Conservation (phyloP, 1,140 invertebrate genomes). For the Cydia pomonella region DNA sequence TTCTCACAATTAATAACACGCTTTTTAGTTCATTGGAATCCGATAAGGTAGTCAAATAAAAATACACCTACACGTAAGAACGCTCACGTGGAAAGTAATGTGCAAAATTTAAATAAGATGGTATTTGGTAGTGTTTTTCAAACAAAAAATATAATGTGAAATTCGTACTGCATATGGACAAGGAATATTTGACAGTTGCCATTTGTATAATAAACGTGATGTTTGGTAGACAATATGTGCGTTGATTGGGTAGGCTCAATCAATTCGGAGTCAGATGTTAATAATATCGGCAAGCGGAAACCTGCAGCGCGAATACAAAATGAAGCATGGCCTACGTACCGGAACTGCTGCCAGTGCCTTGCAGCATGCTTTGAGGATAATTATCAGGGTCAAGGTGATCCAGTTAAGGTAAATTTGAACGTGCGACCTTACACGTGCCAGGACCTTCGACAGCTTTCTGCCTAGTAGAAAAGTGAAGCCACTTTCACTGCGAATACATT, state of each 20-base stretch:
- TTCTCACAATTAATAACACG: not conserved
- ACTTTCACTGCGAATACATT: conserved; percentile 27
- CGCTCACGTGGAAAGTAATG: conserved; percentile 25
- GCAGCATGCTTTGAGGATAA: conserved; percentile 53
- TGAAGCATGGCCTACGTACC: conserved; percentile 55
- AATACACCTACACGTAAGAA: conserved; percentile 1
- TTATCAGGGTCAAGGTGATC: conserved; percentile 47
- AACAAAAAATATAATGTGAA: not conserved
- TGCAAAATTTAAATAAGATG: conserved; percentile 10
- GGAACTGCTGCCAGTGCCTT: conserved; percentile 51
- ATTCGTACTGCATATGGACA: not conserved
- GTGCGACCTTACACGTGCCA: not conserved
- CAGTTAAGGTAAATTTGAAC: conserved; percentile 28
- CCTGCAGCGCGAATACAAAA: conserved; percentile 72
- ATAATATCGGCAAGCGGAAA: conserved; percentile 75
- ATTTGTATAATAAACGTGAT: not conserved
- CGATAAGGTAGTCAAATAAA: not conserved
- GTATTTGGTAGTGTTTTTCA: conserved; percentile 5
- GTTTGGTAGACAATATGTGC: not conserved
- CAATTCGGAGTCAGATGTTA: conserved; percentile 71
- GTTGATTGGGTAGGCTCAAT: not conserved
- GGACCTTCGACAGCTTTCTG: conserved; percentile 15
- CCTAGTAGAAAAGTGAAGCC: conserved; percentile 19
- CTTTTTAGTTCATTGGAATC: not conserved
- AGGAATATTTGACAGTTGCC: not conserved